These are phyloP conservation scores for Gonioctena quinquepunctata DNA, from an alignment of 1,140 invertebrate genomes.

Conservation along the genomic window DNA sequence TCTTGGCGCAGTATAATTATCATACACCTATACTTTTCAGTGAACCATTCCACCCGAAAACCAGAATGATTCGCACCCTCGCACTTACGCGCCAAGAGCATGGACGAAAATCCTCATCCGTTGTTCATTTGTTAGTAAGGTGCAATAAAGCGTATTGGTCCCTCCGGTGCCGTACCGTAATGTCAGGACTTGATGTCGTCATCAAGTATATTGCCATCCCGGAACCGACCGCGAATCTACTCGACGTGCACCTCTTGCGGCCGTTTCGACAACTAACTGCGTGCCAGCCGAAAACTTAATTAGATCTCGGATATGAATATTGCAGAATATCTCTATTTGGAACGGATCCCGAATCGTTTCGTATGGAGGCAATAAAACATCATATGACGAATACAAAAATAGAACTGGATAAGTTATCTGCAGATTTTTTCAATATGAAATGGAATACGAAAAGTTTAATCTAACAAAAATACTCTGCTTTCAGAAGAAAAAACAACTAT, in stretches of 20 bases:
- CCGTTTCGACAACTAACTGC: slow-evolving; percentile 35
- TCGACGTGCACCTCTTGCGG: slow-evolving; percentile 34
- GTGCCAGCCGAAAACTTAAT: slow-evolving; percentile 46
- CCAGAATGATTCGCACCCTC: no score
- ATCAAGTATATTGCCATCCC: slow-evolving; percentile 54
- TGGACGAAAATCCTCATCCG: slow-evolving; percentile 11
- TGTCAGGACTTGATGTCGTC: slow-evolving; percentile 46
- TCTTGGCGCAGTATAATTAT: no score
- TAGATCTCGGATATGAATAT: slow-evolving; percentile 27
- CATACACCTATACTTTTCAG: no score
- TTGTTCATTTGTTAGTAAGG: slow-evolving; percentile 40
- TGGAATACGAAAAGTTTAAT: no score
- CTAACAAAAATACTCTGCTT: no score
- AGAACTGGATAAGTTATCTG: no score
- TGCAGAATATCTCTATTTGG: background rate
- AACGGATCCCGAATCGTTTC: no score
- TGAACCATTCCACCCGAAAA: background rate
- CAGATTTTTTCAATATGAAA: no score
- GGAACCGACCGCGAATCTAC: slow-evolving; percentile 50
- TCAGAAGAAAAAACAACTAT: no score
- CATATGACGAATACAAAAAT: no score
- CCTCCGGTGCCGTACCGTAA: slow-evolving; percentile 51
- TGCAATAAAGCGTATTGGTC: slow-evolving; percentile 52
- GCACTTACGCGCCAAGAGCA: no score
- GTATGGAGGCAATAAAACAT: no score